Evolutionary conservation across 2,797 vertebrate species (phyloP), one percentile per base, ranked within the genome.

Genomic region (Alfaro cultratus): DNA sequence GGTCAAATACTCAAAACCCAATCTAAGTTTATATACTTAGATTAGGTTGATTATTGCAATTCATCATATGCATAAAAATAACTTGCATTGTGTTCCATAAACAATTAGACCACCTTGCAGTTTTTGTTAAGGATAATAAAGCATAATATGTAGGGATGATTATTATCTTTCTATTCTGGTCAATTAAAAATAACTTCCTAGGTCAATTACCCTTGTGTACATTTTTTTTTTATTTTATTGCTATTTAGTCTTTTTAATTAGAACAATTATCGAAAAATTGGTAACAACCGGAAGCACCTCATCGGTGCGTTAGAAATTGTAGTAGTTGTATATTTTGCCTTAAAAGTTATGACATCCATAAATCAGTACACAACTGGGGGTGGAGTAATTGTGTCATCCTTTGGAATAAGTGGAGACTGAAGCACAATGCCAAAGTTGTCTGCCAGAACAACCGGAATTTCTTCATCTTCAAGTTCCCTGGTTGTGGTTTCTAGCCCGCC

Each of bases 351-450:
- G 7, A 18, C 1, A 36, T 9, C 7, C 31, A 36, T 68, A 43
- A 11, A 12, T 92, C 85, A 95, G 36, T 94, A 93, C 34, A 79
- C 62, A 51, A 83, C 73, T 26, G 78, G 53, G 0, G 81, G 87
- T 6, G 90, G 90, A 77, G 85, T 83, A 71, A 94, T 80, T 13
- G 74, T 46, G 5, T 93, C 90, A 83, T 97, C 96, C 83, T 97
- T 97, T 45, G 93, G 91, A 21, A 90, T 64, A 0, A 97, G 88
- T 1, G 83, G 84, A 73, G 85, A 90, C 0, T 53, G 68, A 4
- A 97, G 86, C 29, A 90, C 82, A 77, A 96, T 84, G 62, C 94
- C 94, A 91, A 97, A 97, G 5, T 79, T 31, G 21, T 95, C 91
- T 36, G 68, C 88, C 4, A 97, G 87, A 31, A 97, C 0, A 31